Evolutionary conservation across 2,888 invertebrate species (phyloP).

Genomic region (Drosophila pseudotalamancana): DNA sequence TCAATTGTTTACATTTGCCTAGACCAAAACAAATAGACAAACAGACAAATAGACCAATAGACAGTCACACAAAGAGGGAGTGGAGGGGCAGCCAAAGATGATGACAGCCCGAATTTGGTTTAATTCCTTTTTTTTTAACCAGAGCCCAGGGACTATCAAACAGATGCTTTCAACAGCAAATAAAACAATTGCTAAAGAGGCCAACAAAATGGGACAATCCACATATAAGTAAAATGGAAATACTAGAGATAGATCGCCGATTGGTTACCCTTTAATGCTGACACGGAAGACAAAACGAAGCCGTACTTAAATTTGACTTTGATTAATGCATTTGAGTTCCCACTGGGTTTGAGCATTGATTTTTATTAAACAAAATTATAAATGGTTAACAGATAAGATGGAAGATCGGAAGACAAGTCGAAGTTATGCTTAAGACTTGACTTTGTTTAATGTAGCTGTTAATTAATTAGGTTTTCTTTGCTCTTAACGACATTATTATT

Average conservation of each 20-base stretch:
- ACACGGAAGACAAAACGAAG: no score
- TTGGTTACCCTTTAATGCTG: not conserved
- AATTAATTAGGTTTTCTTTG: no score
- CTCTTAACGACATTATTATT: no score
- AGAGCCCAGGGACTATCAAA: constrained; percentile 9
- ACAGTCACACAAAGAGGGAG: not conserved
- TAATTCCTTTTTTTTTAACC: constrained; percentile 25
- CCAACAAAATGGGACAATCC: not conserved
- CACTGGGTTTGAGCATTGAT: no score
- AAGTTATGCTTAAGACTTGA: no score
- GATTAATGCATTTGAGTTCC: no score
- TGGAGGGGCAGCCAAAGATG: constrained; percentile 62
- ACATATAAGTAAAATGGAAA: not conserved
- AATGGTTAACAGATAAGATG: no score
- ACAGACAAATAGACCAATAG: not conserved
- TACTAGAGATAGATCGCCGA: not conserved
- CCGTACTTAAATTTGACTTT: no score
- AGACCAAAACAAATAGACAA: constrained; percentile 16
- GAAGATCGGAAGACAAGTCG: no score
- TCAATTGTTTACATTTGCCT: constrained; percentile 73
- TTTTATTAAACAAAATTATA: no score
- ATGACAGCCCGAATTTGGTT: constrained; percentile 66
- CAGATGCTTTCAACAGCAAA: constrained; percentile 41
- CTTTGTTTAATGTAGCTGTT: no score
- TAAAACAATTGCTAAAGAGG: constrained; percentile 45